Percentiles rank a stretch among this genome's conserved stretches.
Evolutionary conservation across 1,140 invertebrate genomes (phyloP).

Genomic region (Drosophila sp.): DNA sequence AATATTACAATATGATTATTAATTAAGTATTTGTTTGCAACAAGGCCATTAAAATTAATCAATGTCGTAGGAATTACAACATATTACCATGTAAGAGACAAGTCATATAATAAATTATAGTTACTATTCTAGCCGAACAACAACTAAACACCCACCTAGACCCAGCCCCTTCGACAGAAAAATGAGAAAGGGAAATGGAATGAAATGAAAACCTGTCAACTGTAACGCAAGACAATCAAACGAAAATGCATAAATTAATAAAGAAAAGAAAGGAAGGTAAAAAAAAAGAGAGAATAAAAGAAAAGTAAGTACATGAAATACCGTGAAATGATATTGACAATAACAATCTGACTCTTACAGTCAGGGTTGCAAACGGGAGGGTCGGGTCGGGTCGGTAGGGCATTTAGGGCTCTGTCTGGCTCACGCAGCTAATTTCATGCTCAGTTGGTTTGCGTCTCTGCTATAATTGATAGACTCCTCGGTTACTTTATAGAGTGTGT

Average conservation of each 20-base stretch:
- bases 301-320: constrained; percentile 31
- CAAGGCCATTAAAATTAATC: constrained; percentile 67
- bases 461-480: constrained; percentile 60
- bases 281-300: constrained; percentile 19
- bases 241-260: constrained; percentile 79
- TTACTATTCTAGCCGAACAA: constrained; percentile 37
- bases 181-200: neutral
- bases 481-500: constrained; percentile 1
- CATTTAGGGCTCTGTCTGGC: constrained; percentile 20
- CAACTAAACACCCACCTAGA: constrained; percentile 31
- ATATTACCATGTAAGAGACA: constrained; percentile 53
- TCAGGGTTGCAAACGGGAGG: constrained; percentile 44
- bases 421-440: constrained; percentile 78
- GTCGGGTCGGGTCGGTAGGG: constrained; percentile 5
- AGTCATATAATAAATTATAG: constrained; percentile 45
- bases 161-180: constrained; percentile 19
- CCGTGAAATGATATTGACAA: constrained; percentile 55
- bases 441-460: constrained; percentile 63
- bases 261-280: constrained; percentile 15
- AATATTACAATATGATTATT: constrained; percentile 41
- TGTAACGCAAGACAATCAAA: constrained; percentile 73
- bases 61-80: constrained; percentile 59
- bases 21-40: constrained; percentile 48
- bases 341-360: constrained; percentile 33
- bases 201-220: constrained; percentile 69